phyloP scores from a whole-genome alignment of 37 sponge, comb jelly and placozoan genomes.

The Agelas oroides region DNA sequence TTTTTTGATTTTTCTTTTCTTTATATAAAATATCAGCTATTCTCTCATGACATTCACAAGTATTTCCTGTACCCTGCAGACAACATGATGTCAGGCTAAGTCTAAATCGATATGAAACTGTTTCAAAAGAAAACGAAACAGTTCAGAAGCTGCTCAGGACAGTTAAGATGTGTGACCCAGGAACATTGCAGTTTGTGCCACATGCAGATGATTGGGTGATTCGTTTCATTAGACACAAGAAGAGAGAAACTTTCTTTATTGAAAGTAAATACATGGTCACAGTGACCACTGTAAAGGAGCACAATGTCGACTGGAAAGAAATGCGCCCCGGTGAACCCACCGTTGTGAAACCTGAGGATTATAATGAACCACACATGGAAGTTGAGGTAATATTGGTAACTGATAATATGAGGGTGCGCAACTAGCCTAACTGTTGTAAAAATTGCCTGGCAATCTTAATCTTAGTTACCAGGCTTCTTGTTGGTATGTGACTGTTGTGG shows the following conservation, averaged over 20 bases:
- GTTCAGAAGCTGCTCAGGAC: no score
- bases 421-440: no score
- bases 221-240: slow-evolving; percentile 9
- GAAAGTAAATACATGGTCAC: background rate
- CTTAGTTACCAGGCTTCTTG: no score
- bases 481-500: no score
- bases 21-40: no score
- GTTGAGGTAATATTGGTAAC: background rate
- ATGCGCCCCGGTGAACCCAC: background rate
- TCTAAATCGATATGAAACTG: no score
- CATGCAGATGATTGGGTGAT: background rate
- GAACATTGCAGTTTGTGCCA: background rate
- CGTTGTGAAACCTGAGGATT: background rate
- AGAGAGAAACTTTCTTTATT: background rate
- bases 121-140: no score
- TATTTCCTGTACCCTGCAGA: background rate
- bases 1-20: no score
- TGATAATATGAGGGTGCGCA: no score
- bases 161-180: no score
- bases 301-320: background rate
- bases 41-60: no score
- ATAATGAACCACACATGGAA: background rate
- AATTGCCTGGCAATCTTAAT: no score
- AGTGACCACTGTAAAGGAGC: background rate
- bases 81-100: background rate